These are phyloP conservation scores for Mnemiopsis leidyi DNA, from an alignment of 37 sponge, comb jelly and placozoan species.

Conservation along the genomic window DNA sequence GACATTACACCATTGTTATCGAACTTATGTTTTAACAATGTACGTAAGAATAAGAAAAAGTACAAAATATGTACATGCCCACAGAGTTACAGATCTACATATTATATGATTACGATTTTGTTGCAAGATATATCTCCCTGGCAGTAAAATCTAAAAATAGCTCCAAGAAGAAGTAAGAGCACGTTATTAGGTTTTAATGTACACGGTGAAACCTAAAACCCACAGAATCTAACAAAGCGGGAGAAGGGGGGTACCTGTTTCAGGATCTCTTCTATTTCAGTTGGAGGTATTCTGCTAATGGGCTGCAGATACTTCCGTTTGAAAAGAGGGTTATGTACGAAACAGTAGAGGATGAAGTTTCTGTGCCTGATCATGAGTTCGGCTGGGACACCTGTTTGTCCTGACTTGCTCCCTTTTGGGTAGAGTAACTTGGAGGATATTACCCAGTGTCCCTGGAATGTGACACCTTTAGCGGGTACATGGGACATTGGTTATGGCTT, in stretches of 20 bases:
- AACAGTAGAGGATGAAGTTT: constrained; percentile 39
- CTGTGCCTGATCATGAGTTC: constrained; percentile 21
- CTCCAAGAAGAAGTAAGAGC: too few species aligned
- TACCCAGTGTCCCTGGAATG: constrained; percentile 53
- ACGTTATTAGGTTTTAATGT: too few species aligned
- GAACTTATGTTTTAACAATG: too few species aligned
- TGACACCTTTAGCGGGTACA: too few species aligned
- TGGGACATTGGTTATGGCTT: too few species aligned
- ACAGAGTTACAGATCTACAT: too few species aligned
- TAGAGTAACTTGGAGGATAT: background rate
- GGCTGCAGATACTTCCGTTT: constrained; percentile 7
- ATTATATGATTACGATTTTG: too few species aligned
- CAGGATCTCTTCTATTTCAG: constrained; percentile 1
- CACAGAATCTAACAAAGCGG: background rate
- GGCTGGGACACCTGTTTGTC: constrained; percentile 27
- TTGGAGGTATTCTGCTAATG: background rate
- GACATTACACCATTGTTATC: too few species aligned
- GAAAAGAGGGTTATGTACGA: background rate
- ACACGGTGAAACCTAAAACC: background rate
- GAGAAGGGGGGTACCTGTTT: background rate
- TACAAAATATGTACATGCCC: too few species aligned
- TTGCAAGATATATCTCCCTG: too few species aligned
- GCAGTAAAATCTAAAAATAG: too few species aligned
- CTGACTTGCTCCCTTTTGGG: constrained; percentile 39
- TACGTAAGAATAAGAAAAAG: too few species aligned